phyloP scores from a whole-genome alignment of 2,797 vertebrate genomes.

The Kryptolebias ocellatus region DNA sequence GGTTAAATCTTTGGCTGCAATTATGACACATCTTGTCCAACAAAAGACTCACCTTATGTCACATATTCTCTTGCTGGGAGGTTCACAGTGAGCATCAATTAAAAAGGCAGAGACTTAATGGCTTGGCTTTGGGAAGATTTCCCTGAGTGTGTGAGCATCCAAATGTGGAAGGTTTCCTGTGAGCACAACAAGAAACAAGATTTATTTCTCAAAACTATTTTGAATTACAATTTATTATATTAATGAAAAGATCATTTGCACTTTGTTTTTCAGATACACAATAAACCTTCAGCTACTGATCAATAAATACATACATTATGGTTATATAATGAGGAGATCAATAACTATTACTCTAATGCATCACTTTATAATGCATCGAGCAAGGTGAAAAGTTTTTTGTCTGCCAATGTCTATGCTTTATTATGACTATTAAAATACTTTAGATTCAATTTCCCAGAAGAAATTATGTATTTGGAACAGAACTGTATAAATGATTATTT shows the following conservation, averaged over 20 bases:
- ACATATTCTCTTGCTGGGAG: conserved; percentile 13
- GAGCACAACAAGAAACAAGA: not conserved
- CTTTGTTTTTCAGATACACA: not conserved
- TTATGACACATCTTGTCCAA: conserved; percentile 56
- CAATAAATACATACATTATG: not conserved
- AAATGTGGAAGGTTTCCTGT: not conserved
- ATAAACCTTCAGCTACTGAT: not conserved
- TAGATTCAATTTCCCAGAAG: too few relatives aligned
- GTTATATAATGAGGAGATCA: too few relatives aligned
- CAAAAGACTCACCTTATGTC: conserved; percentile 54
- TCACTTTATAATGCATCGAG: too few relatives aligned
- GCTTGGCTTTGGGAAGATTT: not conserved
- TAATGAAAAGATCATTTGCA: not conserved
- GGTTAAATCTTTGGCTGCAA: conserved; percentile 56
- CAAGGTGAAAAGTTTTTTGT: too few relatives aligned
- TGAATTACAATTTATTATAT: not conserved
- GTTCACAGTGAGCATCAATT: conserved; percentile 25
- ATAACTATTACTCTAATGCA: too few relatives aligned
- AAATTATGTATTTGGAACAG: too few relatives aligned
- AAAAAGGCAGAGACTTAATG: conserved; percentile 1
- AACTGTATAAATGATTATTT: not conserved
- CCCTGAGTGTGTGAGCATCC: not conserved
- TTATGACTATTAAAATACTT: too few relatives aligned
- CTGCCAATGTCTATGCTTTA: too few relatives aligned
- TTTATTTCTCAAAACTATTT: not conserved